Evolutionary conservation across 2,888 invertebrate genomes (phyloP), one percentile per base, ranked within the genome.

Genomic region (Drosophila pegasa): DNA sequence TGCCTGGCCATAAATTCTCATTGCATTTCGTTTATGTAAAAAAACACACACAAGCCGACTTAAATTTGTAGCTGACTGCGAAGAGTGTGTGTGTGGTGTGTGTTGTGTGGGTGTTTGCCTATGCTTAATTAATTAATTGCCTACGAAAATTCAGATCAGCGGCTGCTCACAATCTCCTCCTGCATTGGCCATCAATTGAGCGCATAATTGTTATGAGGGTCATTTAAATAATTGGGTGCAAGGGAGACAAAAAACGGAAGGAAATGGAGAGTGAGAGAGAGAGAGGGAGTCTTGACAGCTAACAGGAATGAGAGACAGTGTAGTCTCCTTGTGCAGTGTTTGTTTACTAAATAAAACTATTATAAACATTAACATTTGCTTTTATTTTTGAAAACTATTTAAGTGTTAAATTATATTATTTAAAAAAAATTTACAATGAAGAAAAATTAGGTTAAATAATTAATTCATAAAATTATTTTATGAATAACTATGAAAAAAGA

Each of bases 21-120:
- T 86, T 86, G 77, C 75, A 88, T 71, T 84, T 71, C 65, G 69
- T 82, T 80, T 86, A 86, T 86, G 86, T 86, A 87, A 86, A 86
- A 69, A 66, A 74, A 33, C 51, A 43, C 2, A 45, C 52, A 45
- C 27, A 16, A 45, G 52, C 20, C 40, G 51, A 40, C 31, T 47
- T 37, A 4, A 65, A 50, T 65, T 48, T 51, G 50, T 59, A 16
- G 22, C 29, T 41, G 9, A 27, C 14, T 48, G 50, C 48, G n/a
- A n/a, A n/a, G n/a, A n/a, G 40, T 60, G 52, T 27, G 41, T 4
- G 45, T 50, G n/a, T 22, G 22, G 31, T 29, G 50, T 41, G 35
- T 62, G 51, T 37, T 60, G 69, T 66, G 71, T 67, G 71, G 67
- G 78, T 78, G 65, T 62, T 43, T 43, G 50, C 14, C 37, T 68